Conservation (phyloP, 2,797 vertebrate genomes). For the Eleutherodactylus coqui region DNA sequence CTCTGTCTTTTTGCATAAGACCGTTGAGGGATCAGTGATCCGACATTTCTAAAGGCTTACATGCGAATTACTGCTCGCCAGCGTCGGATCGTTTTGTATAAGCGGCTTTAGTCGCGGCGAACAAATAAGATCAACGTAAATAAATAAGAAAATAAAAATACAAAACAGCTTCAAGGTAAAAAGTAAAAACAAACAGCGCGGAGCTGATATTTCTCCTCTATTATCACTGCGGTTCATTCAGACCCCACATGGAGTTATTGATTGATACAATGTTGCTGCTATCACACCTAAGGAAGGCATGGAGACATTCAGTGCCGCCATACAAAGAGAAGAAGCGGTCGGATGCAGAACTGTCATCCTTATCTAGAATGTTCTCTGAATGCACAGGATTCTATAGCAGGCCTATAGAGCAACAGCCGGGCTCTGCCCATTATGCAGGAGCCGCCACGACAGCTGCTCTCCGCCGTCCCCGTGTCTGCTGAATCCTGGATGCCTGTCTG, state of each 20-base stretch:
- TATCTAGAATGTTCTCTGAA: constrained; percentile 63
- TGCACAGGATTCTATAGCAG: constrained; percentile 36
- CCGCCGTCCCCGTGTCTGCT: neutral
- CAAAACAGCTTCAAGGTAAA: neutral
- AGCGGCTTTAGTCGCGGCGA: too few relatives aligned
- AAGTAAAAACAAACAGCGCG: neutral
- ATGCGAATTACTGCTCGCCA: too few relatives aligned
- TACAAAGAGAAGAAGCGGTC: constrained; percentile 67
- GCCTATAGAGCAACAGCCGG: neutral
- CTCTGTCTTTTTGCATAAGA: too few relatives aligned
- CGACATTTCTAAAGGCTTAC: too few relatives aligned
- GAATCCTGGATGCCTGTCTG: neutral
- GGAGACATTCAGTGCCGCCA: constrained; percentile 72
- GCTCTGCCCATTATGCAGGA: neutral
- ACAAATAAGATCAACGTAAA: too few relatives aligned
- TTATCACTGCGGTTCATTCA: constrained; percentile 65
- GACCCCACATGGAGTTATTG: constrained; percentile 71
- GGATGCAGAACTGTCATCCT: constrained; percentile 69
- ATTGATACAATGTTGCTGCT: constrained; percentile 72
- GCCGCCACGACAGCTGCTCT: neutral
- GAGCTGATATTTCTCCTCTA: constrained; percentile 8
- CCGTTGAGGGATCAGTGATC: too few relatives aligned
- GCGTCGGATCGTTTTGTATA: too few relatives aligned
- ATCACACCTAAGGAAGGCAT: constrained; percentile 67
- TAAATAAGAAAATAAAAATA: neutral